These are phyloP conservation scores for Bimastos eiseni DNA, from an alignment of 2,888 invertebrate species.

Conservation along the genomic window DNA sequence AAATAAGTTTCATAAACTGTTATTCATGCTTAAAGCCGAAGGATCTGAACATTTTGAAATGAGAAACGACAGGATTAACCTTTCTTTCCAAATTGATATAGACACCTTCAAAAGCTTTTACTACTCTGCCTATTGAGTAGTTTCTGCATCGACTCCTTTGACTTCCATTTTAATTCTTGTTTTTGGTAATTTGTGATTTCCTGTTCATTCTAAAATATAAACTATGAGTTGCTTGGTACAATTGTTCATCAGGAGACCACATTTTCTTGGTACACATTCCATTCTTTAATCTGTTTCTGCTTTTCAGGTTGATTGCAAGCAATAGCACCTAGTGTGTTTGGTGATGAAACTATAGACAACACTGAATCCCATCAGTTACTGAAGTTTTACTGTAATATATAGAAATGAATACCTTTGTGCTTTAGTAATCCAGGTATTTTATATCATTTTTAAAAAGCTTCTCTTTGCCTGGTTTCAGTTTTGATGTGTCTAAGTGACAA, in stretches of 20 bases:
- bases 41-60: not conserved
- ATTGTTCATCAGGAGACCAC: not conserved
- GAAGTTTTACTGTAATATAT: not conserved
- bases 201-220: not conserved
- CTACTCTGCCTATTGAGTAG: not conserved
- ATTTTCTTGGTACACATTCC: not conserved
- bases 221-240: not conserved
- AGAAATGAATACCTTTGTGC: not conserved
- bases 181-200: not conserved
- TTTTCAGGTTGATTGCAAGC: too few species aligned
- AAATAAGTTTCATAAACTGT: not conserved
- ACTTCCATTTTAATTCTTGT: not conserved
- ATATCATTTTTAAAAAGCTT: not conserved
- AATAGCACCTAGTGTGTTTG: too few species aligned
- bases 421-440: not conserved
- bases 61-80: not conserved
- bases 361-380: too few species aligned
- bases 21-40: not conserved
- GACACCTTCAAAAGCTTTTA: not conserved
- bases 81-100: not conserved
- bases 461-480: not conserved
- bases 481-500: not conserved
- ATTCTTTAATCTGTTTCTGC: not conserved
- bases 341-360: too few species aligned
- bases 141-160: not conserved